phyloP scores from a whole-genome alignment of 2,113 vertebrate genomes.

The Toxotes jaculatrix region DNA sequence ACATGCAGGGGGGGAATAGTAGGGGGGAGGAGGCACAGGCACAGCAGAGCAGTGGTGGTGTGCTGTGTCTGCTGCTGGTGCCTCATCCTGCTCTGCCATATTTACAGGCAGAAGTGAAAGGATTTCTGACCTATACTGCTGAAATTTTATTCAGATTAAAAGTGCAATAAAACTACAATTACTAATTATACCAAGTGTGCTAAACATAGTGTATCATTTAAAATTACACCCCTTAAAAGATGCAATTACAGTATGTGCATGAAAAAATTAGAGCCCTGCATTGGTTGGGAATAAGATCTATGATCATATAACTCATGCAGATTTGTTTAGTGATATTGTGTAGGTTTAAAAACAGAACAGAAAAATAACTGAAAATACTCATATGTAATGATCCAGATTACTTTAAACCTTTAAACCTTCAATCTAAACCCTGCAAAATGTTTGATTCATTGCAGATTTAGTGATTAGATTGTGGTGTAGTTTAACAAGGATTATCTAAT shows the following conservation, averaged over 20 bases:
- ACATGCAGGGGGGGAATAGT: conserved; percentile 40
- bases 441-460: not conserved
- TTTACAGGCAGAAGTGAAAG: conserved; percentile 7
- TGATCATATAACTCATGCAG: not conserved
- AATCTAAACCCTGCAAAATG: not conserved
- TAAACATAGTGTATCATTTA: not conserved
- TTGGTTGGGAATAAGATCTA: not conserved
- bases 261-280: not conserved
- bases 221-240: not conserved
- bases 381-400: too few relatives aligned
- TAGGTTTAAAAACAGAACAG: too few relatives aligned
- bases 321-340: not conserved
- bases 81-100: conserved; percentile 34
- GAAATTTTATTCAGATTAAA: not conserved
- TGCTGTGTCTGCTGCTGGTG: conserved; percentile 23
- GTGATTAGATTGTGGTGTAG: not conserved
- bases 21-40: conserved; percentile 3
- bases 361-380: too few relatives aligned
- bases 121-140: not conserved
- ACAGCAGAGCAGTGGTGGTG: conserved; percentile 35
- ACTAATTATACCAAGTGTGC: not conserved
- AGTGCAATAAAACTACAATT: not conserved
- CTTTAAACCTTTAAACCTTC: too few relatives aligned
- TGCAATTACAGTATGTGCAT: not conserved
- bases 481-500: too few relatives aligned